phyloP scores from a whole-genome alignment of 2,797 vertebrate genomes.

The Trematomus bernacchii region DNA sequence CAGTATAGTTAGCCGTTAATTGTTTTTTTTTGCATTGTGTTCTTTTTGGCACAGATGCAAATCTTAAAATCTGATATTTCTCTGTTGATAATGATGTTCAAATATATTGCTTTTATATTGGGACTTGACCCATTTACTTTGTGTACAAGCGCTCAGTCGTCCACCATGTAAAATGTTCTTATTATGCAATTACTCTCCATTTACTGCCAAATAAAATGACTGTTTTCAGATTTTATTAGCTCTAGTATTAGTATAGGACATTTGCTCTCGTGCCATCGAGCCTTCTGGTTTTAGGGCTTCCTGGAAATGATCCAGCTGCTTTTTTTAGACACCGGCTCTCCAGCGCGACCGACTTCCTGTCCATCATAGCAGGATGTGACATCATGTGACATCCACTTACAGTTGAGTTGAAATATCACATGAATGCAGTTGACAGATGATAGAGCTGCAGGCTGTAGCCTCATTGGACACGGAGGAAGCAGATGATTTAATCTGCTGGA shows the following conservation, averaged over 20 bases:
- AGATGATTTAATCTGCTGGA: conserved; percentile 50
- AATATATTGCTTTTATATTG: conserved; percentile 6
- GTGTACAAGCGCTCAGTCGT: background rate
- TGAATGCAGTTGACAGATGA: conserved; percentile 44
- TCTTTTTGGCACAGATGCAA: too few relatives aligned
- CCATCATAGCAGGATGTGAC: conserved; percentile 83
- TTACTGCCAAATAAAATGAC: conserved; percentile 60
- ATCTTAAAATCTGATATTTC: conserved; percentile 15
- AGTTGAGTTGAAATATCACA: conserved; percentile 38
- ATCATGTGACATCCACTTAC: conserved; percentile 74
- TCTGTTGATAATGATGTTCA: background rate
- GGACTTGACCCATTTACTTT: conserved; percentile 6
- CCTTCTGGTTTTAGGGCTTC: conserved; percentile 75
- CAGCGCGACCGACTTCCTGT: conserved; percentile 77
- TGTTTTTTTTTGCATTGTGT: too few relatives aligned
- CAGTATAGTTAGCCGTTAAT: too few relatives aligned
- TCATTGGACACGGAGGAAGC: conserved; percentile 16
- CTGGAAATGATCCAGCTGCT: conserved; percentile 75
- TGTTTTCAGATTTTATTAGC: conserved; percentile 52
- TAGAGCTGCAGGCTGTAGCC: conserved; percentile 27
- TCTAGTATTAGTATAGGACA: conserved; percentile 46
- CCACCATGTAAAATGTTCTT: conserved; percentile 34
- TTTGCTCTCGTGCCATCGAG: conserved; percentile 61
- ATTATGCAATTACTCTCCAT: conserved; percentile 24
- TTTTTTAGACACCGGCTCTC: conserved; percentile 80